Evolutionary conservation across 1,140 invertebrate genomes (phyloP), one percentile per base, ranked within the genome.

Genomic region (Leptinotarsa texana): DNA sequence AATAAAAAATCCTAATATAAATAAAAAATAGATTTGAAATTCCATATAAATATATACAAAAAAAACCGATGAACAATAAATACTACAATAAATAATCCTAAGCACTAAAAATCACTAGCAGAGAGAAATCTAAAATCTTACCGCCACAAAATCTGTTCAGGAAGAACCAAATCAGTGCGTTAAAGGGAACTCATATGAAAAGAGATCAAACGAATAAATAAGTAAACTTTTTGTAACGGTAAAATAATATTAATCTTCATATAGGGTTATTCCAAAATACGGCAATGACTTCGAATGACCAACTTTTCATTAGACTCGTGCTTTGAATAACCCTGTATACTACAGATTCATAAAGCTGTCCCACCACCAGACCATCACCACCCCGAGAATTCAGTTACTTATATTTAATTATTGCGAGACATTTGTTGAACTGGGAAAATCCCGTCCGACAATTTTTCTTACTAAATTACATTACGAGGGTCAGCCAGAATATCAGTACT

Each of bases 341-440:
- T 69, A 77, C 70, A 75, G 69, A 73, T 73, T 63, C 63, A 4
- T 42, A 68, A 71, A 80, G 69, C 24, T 65, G 66, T 69, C 72
- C 79, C 77, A 74, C 67, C 79, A 80, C 79, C 79, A 76, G 70
- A 69, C 79, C 77, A 67, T 18, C 77, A 77, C 79, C 77, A 75
- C 67, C 79, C 79, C 79, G 68, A 80, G 78, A 63, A 71, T 63
- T 71, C 27, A 72, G 21, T 72, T 70, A 63, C 66, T 71, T 72
- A 69, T 69, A 42, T 65, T 71, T 68, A 74, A 73, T 67, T 76
- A 76, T 71, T 77, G 77, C 75, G 74, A 75, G 42, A 77, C 74
- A 2, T 63, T 70, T 63, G 67, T 70, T 72, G 18, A 65, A 47
- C 49, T 33, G 73, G 75, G 63, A 69, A 18, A 13, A 70, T 74